Conservation (phyloP, 2,888 invertebrate species). For the Coecobrya sp. region DNA sequence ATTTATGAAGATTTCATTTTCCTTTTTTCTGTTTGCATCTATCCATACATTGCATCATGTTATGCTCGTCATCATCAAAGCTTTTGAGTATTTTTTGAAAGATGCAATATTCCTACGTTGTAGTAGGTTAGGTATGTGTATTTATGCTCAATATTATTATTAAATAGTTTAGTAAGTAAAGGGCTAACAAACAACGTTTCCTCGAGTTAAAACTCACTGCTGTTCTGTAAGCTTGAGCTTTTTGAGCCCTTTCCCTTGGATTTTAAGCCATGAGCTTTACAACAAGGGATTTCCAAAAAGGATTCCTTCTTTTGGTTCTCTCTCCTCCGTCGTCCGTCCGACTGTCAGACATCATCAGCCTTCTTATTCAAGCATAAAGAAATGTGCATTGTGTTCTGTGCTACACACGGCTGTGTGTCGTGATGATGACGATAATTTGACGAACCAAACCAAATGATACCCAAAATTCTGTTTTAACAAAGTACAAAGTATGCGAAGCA, state of each 20-base stretch:
- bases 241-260: slow-evolving; percentile 72
- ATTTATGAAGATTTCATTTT: slow-evolving; percentile 67
- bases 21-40: slow-evolving; percentile 19
- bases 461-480: slow-evolving; percentile 44
- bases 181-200: slow-evolving; percentile 60
- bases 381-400: slow-evolving; percentile 16
- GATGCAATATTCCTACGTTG: slow-evolving; percentile 27
- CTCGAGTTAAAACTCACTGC: slow-evolving; percentile 50
- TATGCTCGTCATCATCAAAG: slow-evolving; percentile 12
- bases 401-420: slow-evolving; percentile 21
- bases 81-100: no score
- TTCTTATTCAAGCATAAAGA: slow-evolving; percentile 62
- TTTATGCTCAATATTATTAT: slow-evolving; percentile 7
- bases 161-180: slow-evolving; percentile 44
- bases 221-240: slow-evolving; percentile 67
- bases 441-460: slow-evolving; percentile 61
- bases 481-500: slow-evolving; percentile 45
- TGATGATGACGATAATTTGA: slow-evolving; percentile 61
- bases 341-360: slow-evolving; percentile 71
- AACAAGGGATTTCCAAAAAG: slow-evolving; percentile 71
- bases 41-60: slow-evolving; percentile 44
- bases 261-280: slow-evolving; percentile 75
- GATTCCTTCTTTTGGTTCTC: slow-evolving; percentile 64
- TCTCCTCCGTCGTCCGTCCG: slow-evolving; percentile 24
- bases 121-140: slow-evolving; percentile 43